phyloP scores from a whole-genome alignment of 1,140 invertebrate genomes.

The Drosophila nannoptera region DNA sequence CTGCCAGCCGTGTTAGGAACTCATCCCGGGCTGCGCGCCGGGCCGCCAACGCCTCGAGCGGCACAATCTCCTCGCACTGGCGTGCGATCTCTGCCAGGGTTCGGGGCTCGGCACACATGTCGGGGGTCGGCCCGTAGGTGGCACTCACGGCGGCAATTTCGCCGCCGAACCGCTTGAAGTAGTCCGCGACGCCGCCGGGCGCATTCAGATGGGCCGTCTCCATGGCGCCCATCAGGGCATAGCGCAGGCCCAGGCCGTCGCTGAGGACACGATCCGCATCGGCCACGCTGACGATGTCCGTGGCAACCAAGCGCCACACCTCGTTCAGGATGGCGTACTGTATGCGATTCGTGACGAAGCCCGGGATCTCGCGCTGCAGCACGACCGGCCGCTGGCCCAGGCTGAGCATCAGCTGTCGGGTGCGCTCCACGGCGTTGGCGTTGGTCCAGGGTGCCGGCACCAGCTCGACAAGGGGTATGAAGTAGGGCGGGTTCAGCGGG shows the following conservation, averaged over 20 bases:
- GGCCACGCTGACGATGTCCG: constrained; percentile 89
- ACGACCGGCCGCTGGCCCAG: constrained; percentile 94
- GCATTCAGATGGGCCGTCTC: constrained; percentile 97
- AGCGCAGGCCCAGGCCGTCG: constrained; percentile 95
- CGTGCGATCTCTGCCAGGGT: constrained; percentile 82
- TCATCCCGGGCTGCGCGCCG: constrained; percentile 89
- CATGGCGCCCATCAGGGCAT: constrained; percentile 95
- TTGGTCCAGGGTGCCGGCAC: constrained; percentile 95
- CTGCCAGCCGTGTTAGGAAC: constrained; percentile 89
- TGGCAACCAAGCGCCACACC: constrained; percentile 91
- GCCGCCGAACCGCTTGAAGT: constrained; percentile 84
- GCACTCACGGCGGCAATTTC: constrained; percentile 88
- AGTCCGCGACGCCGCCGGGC: constrained; percentile 88
- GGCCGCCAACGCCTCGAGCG: constrained; percentile 84
- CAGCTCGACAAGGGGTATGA: constrained; percentile 95
- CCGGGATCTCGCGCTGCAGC: constrained; percentile 90
- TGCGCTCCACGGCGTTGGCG: constrained; percentile 79
- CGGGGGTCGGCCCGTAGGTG: constrained; percentile 87
- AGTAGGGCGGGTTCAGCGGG: constrained; percentile 97
- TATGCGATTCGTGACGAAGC: constrained; percentile 96
- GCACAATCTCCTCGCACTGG: constrained; percentile 86
- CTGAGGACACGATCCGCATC: constrained; percentile 96
- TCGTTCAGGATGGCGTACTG: constrained; percentile 98
- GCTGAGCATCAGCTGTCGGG: constrained; percentile 89
- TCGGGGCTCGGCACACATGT: constrained; percentile 83